Evolutionary conservation across 2,797 vertebrate genomes (phyloP).

Genomic region (Squalus acanthias): DNA sequence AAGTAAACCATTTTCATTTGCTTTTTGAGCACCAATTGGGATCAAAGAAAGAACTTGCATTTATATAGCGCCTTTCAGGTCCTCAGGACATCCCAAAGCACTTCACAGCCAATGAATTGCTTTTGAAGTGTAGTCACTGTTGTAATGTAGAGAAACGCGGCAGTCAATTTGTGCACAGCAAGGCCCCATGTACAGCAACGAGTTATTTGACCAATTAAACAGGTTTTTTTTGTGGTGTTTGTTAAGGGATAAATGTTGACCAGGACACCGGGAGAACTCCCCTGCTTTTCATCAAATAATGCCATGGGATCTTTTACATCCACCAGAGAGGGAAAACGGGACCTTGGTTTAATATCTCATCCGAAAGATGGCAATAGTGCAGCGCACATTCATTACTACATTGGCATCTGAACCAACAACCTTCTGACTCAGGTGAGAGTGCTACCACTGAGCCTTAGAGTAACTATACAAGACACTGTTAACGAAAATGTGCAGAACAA

Average conservation of each 20-base stretch:
- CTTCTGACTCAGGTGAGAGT: neutral
- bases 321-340: neutral
- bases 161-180: neutral
- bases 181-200: neutral
- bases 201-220: neutral
- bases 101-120: neutral
- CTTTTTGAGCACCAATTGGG: neutral
- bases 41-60: neutral
- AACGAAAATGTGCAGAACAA: neutral
- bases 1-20: neutral
- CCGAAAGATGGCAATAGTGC: neutral
- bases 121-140: neutral
- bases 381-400: neutral
- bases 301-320: neutral
- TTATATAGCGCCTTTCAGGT: neutral
- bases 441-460: neutral
- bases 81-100: neutral
- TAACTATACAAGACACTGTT: neutral
- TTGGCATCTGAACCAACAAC: neutral
- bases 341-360: neutral
- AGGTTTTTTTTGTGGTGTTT: neutral
- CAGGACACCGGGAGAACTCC: neutral
- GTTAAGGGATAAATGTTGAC: neutral
- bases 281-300: neutral
- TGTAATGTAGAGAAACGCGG: neutral